These are phyloP conservation scores for Heliconius erato DNA, from an alignment of 2,888 invertebrate species.

Conservation along the genomic window DNA sequence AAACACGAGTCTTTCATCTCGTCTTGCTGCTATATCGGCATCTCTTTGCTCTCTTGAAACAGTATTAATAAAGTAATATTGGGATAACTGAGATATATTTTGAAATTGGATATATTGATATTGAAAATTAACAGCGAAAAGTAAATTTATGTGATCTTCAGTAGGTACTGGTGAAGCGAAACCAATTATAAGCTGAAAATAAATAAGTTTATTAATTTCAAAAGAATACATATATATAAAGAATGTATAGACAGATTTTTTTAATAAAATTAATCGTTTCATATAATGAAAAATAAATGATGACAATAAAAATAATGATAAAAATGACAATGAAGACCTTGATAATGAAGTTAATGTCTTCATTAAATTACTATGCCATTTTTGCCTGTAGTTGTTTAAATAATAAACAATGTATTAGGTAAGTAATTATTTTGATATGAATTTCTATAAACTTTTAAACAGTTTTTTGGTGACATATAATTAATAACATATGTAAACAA, in stretches of 20 bases:
- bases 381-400: too few relatives aligned
- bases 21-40: constrained; percentile 63
- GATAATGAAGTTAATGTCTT: too few relatives aligned
- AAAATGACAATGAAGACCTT: too few relatives aligned
- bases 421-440: too few relatives aligned
- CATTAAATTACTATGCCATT: too few relatives aligned
- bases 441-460: too few relatives aligned
- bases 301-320: too few relatives aligned
- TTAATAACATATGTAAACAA: too few relatives aligned
- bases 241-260: not conserved
- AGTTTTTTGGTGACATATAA: too few relatives aligned
- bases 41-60: constrained; percentile 75
- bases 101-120: constrained; percentile 86
- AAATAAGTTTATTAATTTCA: not conserved
- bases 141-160: constrained; percentile 81
- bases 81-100: constrained; percentile 81
- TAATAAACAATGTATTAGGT: too few relatives aligned
- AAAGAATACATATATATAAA: not conserved
- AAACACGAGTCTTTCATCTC: constrained; percentile 73
- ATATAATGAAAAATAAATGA: too few relatives aligned
- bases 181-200: constrained; percentile 86
- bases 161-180: constrained; percentile 85
- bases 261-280: too few relatives aligned
- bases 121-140: constrained; percentile 87
- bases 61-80: constrained; percentile 78